These are phyloP conservation scores for Bradypus variegatus DNA, from an alignment of 2,797 vertebrate genomes.

Conservation along the genomic window DNA sequence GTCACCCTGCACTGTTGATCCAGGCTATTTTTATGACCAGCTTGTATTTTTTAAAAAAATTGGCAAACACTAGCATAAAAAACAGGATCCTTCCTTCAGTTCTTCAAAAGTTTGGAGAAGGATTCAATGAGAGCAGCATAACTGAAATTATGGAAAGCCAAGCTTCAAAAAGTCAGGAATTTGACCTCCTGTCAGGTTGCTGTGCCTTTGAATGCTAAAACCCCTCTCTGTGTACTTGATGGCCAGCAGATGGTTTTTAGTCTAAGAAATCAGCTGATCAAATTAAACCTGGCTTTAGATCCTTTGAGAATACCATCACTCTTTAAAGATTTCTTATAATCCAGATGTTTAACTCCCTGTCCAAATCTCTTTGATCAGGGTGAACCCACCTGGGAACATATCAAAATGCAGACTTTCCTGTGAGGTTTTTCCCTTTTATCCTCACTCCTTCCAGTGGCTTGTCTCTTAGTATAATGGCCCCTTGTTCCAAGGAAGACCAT, in stretches of 20 bases:
- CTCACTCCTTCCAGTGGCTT: background rate
- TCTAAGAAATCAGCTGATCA: background rate
- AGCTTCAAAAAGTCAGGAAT: background rate
- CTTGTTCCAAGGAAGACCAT: background rate
- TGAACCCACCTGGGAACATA: background rate
- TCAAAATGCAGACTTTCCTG: background rate
- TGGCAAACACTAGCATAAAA: background rate
- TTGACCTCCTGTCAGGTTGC: background rate
- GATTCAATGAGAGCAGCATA: background rate
- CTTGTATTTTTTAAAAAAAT: too few species aligned
- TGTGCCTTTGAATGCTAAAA: background rate
- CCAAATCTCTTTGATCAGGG: slow-evolving; percentile 14
- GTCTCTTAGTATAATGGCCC: background rate
- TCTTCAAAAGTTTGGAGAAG: background rate
- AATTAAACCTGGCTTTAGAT: background rate
- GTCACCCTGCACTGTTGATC: background rate
- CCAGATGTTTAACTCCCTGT: slow-evolving; percentile 35
- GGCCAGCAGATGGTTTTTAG: background rate
- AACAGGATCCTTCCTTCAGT: background rate
- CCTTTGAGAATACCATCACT: background rate
- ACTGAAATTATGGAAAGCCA: background rate
- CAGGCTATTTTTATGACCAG: background rate
- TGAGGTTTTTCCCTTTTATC: background rate
- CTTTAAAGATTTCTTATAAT: slow-evolving; percentile 20
- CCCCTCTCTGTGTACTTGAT: background rate